These are phyloP conservation scores for Acromyrmex heyeri DNA, from an alignment of 1,140 invertebrate species.

Conservation along the genomic window DNA sequence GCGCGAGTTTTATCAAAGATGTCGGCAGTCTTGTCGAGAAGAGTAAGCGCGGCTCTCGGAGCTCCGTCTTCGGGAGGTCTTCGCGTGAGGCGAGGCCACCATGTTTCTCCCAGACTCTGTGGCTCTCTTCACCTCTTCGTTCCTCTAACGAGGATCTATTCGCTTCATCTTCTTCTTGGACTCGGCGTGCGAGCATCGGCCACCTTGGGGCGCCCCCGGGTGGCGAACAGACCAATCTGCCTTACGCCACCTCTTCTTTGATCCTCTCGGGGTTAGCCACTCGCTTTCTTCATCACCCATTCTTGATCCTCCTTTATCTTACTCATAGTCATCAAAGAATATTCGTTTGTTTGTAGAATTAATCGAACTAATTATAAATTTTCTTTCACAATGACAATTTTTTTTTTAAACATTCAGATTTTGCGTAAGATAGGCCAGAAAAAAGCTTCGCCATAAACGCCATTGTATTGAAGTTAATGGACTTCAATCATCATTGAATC, in stretches of 20 bases:
- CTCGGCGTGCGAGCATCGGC: conserved; percentile 82
- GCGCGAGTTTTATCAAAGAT: conserved; percentile 45
- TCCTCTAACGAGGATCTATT: conserved; percentile 27
- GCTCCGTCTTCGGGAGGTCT: conserved; percentile 82
- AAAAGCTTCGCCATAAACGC: background rate
- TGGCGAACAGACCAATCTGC: conserved; percentile 83
- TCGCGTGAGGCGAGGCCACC: conserved; percentile 87
- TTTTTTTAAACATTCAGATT: background rate
- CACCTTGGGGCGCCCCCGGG: conserved; percentile 85
- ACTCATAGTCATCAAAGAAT: background rate
- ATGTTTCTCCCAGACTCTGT: conserved; percentile 80
- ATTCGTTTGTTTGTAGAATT: background rate
- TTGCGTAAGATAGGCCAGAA: background rate
- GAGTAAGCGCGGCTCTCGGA: conserved; percentile 67
- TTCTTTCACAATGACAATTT: background rate
- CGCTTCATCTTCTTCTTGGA: conserved; percentile 62
- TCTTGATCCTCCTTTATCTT: conserved; percentile 34
- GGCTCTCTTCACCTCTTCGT: conserved; percentile 70
- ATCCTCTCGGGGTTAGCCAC: conserved; percentile 58
- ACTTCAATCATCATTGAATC: background rate
- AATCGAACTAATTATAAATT: background rate
- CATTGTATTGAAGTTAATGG: background rate
- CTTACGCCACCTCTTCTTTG: conserved; percentile 70
- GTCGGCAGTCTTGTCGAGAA: conserved; percentile 72
- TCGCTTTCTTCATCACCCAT: conserved; percentile 15